phyloP scores from a whole-genome alignment of 2,888 invertebrate genomes.

The Dioctria linearis region DNA sequence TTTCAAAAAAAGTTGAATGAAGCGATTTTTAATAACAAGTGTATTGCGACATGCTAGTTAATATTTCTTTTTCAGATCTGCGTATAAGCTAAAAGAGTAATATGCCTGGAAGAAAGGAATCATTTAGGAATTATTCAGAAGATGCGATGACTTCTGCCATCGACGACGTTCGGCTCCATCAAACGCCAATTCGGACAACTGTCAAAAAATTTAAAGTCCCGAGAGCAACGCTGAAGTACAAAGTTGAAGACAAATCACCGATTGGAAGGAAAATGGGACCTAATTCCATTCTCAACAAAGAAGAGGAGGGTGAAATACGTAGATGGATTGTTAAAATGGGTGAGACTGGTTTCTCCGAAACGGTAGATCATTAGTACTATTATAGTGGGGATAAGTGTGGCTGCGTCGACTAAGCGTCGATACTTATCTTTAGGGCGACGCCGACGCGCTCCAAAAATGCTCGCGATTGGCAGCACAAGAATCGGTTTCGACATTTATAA shows the following conservation, averaged over 20 bases:
- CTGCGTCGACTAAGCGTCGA: no score
- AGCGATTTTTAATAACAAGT: neutral
- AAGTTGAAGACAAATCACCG: neutral
- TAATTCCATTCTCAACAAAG: constrained; percentile 14
- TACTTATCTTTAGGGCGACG: no score
- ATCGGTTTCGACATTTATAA: no score
- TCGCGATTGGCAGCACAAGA: no score
- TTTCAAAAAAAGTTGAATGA: constrained; percentile 5
- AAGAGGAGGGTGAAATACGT: constrained; percentile 17
- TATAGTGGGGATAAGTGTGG: neutral
- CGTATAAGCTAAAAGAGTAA: no score
- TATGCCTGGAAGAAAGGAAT: neutral
- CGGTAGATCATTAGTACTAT: neutral
- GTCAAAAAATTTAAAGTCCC: neutral
- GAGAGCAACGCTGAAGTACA: neutral
- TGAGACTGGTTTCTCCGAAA: neutral
- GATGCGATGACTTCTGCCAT: constrained; percentile 3
- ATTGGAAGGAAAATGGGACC: neutral
- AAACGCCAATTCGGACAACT: constrained; percentile 3
- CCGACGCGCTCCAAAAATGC: no score
- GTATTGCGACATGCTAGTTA: neutral
- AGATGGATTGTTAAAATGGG: constrained; percentile 15
- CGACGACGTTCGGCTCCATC: constrained; percentile 1
- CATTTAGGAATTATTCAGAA: constrained; percentile 13
- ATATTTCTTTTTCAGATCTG: no score